Base-by-base conservation (phyloP, 2,797 vertebrate species). In the Rallus crepitans region DNA sequence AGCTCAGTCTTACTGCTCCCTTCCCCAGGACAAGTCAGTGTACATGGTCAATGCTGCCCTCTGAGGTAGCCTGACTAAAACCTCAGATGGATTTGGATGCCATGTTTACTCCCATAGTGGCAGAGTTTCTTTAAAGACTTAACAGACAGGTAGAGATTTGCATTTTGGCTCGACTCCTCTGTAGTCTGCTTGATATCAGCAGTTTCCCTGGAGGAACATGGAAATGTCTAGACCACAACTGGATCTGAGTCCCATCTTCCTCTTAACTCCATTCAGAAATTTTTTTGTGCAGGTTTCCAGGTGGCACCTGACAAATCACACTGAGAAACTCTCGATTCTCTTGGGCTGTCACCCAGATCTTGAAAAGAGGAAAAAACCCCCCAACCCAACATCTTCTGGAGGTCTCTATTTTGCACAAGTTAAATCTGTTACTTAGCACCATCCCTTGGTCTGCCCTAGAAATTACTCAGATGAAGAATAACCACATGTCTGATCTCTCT, bases 261-360 rank as follows among this genome's bases (percentile, higher is more conserved):
- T 81, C 56, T 82, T 68, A 89, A 66, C 7, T 76, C 12, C 42
- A 23, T 33, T 73, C 19, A 81, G 61, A 19, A 64, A 1, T n/a
- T 69, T 56, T 60, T 50, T 11, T n/a, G 47, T 61, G 37, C 7
- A 70, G 4, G 31, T 39, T 91, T 88, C 81, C 89, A 89, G 52
- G 64, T 87, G 64, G 21, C 33, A 82, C 30, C 71, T 65, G 64
- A 85, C 24, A 55, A 89, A 82, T 23, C 11, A n/a, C 37, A 83
- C 9, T 0, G 0, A 68, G 50, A 52, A 89, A 71, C 20, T 61
- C 72, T 56, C 0, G 0, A 42, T 81, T 89, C 30, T 84, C 45
- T 90, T 2, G 0, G 45, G 45, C 42, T 33, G 33, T 42, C 50
- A 76, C 28, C n/a, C 8, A 1, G 14, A 82, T n/a, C 75, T 88